A percentile compares a stretch with the other conserved stretches of the same genome.
These are phyloP conservation scores for Schizaphis graminum DNA, from an alignment of 2,888 invertebrate genomes.

Conservation along the genomic window DNA sequence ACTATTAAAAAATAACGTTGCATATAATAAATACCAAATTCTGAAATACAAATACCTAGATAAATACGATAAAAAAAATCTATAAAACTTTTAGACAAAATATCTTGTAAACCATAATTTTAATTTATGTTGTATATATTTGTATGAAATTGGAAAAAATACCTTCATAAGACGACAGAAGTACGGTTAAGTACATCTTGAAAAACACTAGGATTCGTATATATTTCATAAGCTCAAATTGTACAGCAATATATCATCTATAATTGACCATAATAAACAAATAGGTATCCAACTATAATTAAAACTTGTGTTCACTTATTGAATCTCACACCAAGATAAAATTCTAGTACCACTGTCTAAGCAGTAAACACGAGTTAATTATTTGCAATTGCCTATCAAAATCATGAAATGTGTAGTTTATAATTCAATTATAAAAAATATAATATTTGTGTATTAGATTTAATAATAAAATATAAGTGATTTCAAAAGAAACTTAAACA, in stretches of 20 bases:
- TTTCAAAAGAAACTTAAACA: neutral
- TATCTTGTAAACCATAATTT: neutral
- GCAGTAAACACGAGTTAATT: neutral
- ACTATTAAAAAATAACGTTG: neutral
- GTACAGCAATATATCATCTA: neutral
- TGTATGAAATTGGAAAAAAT: neutral
- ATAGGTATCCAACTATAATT: neutral
- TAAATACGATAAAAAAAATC: too few species aligned
- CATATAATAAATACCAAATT: neutral
- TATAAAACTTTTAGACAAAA: neutral
- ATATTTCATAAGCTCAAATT: neutral
- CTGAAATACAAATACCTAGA: neutral
- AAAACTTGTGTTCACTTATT: neutral
- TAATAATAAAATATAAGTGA: too few species aligned
- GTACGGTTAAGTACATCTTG: neutral
- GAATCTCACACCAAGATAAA: neutral
- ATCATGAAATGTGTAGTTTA: neutral
- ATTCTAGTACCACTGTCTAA: neutral
- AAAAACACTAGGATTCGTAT: neutral
- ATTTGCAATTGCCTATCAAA: neutral
- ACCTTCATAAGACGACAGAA: neutral
- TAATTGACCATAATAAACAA: neutral
- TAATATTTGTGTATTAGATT: neutral
- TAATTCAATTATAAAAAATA: neutral
- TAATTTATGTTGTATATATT: neutral